Evolutionary conservation across 2,113 vertebrate species (phyloP).

Genomic region (Poeciliopsis turrubarensis): DNA sequence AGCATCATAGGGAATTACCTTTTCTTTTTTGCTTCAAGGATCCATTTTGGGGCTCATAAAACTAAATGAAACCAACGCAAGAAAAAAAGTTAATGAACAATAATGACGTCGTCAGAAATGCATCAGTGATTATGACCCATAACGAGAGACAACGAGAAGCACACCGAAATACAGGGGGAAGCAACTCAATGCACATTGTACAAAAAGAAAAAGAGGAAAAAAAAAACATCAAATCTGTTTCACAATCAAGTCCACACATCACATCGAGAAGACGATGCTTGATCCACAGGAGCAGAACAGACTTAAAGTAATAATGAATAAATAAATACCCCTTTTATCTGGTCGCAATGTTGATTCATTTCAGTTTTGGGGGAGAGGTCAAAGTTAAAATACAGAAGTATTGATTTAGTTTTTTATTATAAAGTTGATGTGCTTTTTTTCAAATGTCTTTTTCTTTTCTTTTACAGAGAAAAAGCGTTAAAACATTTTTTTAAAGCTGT

Average conservation of each 20-base stretch:
- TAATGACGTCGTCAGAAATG: constrained; percentile 68
- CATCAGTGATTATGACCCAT: constrained; percentile 80
- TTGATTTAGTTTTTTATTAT: constrained; percentile 99
- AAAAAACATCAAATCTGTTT: constrained; percentile 66
- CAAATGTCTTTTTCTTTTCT: constrained; percentile 91
- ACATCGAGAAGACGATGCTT: constrained; percentile 77
- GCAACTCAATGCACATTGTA: constrained; percentile 79
- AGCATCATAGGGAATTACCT: constrained; percentile 82
- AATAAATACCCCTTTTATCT: constrained; percentile 73
- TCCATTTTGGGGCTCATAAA: constrained; percentile 81
- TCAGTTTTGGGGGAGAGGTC: constrained; percentile 82
- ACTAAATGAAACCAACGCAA: constrained; percentile 77
- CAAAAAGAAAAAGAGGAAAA: constrained; percentile 72
- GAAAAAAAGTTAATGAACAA: constrained; percentile 80
- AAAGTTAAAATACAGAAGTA: constrained; percentile 86
- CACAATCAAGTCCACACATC: constrained; percentile 78
- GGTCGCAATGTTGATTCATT: constrained; percentile 84
- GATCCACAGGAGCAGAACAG: constrained; percentile 77
- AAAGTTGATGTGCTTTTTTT: constrained; percentile 98
- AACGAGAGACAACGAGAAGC: constrained; percentile 81
- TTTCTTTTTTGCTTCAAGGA: constrained; percentile 88
- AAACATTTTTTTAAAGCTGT: constrained; percentile 87
- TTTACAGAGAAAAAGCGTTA: constrained; percentile 87
- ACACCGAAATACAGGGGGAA: constrained; percentile 69
- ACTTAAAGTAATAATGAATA: constrained; percentile 80